A percentile compares a stretch with the other conserved stretches of the same genome.
These are phyloP conservation scores for Elgaria multicarinata DNA, from an alignment of 2,113 vertebrate genomes.

Conservation along the genomic window DNA sequence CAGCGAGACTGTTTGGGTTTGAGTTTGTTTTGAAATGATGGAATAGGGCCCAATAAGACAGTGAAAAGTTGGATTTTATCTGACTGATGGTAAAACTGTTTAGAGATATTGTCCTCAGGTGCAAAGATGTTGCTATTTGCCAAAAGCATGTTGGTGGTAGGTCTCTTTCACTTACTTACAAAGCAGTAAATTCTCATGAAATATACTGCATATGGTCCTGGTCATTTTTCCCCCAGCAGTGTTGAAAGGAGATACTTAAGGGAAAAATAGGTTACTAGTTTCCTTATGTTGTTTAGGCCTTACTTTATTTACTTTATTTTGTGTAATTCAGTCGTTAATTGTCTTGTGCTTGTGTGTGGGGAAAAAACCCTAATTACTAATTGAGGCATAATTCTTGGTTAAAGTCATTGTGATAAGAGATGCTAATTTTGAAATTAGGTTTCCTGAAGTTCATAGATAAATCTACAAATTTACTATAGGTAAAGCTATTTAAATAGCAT, in stretches of 20 bases:
- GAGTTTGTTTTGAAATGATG: not conserved
- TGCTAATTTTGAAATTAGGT: conserved; percentile 23
- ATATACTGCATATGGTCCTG: not conserved
- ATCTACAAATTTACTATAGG: conserved; percentile 4
- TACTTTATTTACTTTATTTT: not conserved
- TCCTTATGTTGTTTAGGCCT: not conserved
- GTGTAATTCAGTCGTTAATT: not conserved
- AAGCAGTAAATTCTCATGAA: not conserved
- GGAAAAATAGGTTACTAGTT: not conserved
- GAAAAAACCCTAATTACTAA: not conserved
- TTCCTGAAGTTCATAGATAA: not conserved
- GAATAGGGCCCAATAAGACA: not conserved
- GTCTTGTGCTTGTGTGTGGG: not conserved
- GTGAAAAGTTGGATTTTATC: not conserved
- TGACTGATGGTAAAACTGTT: not conserved
- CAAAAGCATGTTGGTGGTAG: not conserved
- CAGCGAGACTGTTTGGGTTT: not conserved
- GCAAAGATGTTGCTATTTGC: not conserved
- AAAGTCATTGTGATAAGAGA: not conserved
- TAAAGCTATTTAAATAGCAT: conserved; percentile 35
- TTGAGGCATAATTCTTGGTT: not conserved
- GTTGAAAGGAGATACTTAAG: not conserved
- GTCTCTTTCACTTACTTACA: not conserved
- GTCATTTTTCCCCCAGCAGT: not conserved
- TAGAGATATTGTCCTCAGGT: not conserved